These are phyloP conservation scores for Gymnocephalus cernua DNA, from an alignment of 2,113 vertebrate genomes.

Conservation along the genomic window DNA sequence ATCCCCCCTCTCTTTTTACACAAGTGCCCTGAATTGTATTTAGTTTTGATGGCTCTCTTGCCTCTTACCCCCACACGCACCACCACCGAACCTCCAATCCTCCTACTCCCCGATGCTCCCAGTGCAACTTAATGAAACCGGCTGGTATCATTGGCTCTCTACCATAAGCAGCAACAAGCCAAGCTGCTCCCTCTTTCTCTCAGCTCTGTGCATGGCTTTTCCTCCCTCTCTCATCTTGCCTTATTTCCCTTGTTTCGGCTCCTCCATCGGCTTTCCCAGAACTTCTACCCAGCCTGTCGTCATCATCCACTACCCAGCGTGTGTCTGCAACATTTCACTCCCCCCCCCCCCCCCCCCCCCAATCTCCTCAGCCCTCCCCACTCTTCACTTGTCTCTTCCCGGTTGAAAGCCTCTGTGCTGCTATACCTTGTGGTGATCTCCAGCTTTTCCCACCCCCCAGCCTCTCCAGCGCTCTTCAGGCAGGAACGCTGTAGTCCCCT, in stretches of 20 bases:
- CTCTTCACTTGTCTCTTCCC: constrained; percentile 53
- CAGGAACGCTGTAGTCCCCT: constrained; percentile 39
- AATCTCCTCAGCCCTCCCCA: background rate
- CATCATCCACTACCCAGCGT: constrained; percentile 25
- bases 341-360: background rate
- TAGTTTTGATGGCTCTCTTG: constrained; percentile 46
- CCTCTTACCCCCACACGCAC: constrained; percentile 30
- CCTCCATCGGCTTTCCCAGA: constrained; percentile 36
- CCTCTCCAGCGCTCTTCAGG: constrained; percentile 32
- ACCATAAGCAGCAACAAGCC: constrained; percentile 37
- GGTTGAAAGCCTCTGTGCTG: constrained; percentile 56
- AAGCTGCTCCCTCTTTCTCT: constrained; percentile 25
- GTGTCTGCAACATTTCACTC: constrained; percentile 40
- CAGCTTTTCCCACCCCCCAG: constrained; percentile 40
- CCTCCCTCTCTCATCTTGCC: constrained; percentile 28
- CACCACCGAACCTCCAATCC: constrained; percentile 25
- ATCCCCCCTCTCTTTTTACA: constrained; percentile 6
- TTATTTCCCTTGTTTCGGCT: constrained; percentile 9
- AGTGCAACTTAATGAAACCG: constrained; percentile 58
- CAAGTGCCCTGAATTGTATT: constrained; percentile 31
- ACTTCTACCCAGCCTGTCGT: constrained; percentile 41
- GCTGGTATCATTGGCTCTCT: constrained; percentile 49
- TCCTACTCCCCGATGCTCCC: constrained; percentile 33
- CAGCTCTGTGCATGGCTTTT: constrained; percentile 16
- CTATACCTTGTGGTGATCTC: constrained; percentile 60